Percentiles rank a stretch among this genome's conserved stretches.
Conservation (phyloP, 2,113 vertebrate species). For the Urocolius indicus region DNA sequence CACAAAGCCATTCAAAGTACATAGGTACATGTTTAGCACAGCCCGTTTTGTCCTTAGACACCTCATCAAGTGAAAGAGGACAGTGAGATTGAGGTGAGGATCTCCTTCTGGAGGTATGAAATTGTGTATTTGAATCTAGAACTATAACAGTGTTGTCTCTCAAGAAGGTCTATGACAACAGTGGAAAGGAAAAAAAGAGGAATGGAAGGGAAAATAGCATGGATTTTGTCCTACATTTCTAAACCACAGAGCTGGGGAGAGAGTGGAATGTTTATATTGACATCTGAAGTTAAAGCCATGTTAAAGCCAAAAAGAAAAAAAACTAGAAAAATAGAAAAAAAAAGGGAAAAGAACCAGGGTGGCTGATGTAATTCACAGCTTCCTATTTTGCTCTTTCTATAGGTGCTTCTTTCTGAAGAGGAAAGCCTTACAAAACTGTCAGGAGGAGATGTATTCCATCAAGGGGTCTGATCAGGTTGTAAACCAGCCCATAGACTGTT, state of each 20-base stretch:
- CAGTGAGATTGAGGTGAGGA: not conserved
- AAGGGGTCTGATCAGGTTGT: not conserved
- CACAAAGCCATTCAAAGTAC: not conserved
- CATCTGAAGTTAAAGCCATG: not conserved
- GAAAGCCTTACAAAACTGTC: not conserved
- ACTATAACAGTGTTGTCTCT: not conserved
- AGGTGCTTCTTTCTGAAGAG: not conserved
- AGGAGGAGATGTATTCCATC: not conserved
- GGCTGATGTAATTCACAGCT: not conserved
- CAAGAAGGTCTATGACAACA: not conserved
- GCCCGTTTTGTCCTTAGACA: not conserved
- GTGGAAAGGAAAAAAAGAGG: not conserved
- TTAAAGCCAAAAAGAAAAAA: not conserved
- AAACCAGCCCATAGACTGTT: not conserved
- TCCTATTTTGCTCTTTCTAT: not conserved
- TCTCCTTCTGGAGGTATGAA: not conserved
- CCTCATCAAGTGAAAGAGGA: not conserved
- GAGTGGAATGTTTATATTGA: not conserved
- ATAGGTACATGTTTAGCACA: not conserved
- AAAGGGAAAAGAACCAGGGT: not conserved
- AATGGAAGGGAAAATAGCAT: not conserved
- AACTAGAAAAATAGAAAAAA: not conserved
- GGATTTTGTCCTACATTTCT: not conserved
- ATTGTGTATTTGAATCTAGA: not conserved
- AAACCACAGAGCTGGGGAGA: not conserved